Percentiles rank a stretch among this genome's conserved stretches.
Conservation (phyloP, 2,113 vertebrate species). For the Rhinolophus ferrumequinum region DNA sequence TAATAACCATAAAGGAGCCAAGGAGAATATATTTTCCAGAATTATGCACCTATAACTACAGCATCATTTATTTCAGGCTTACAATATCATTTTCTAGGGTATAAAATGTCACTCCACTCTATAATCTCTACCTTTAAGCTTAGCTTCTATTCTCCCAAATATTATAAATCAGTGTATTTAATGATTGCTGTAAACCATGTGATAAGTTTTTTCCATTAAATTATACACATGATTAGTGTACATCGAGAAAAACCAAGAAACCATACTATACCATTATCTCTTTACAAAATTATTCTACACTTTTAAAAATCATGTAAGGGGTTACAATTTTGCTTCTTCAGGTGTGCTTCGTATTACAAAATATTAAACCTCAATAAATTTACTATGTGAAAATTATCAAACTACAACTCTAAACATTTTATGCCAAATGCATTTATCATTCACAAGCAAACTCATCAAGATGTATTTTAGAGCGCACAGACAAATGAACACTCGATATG, state of each 20-base stretch:
- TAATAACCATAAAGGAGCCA: background rate
- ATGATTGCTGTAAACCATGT: background rate
- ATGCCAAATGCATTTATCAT: background rate
- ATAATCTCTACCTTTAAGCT: background rate
- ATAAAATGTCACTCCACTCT: background rate
- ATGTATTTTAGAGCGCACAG: background rate
- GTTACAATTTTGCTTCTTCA: background rate
- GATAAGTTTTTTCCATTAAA: background rate
- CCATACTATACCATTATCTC: background rate
- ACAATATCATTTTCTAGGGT: background rate
- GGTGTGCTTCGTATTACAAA: background rate
- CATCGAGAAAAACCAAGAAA: conserved; percentile 17
- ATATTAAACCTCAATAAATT: background rate
- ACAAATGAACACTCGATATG: background rate
- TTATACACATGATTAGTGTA: background rate
- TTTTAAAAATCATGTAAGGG: background rate
- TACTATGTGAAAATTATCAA: background rate
- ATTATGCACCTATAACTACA: background rate
- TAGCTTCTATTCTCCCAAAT: conserved; percentile 19
- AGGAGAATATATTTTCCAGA: background rate
- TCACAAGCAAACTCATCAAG: conserved; percentile 12
- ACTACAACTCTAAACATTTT: background rate
- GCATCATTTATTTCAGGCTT: background rate
- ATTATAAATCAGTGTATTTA: background rate
- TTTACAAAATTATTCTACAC: background rate